phyloP scores from a whole-genome alignment of 2,888 invertebrate species.

The Drosophila rellima region DNA sequence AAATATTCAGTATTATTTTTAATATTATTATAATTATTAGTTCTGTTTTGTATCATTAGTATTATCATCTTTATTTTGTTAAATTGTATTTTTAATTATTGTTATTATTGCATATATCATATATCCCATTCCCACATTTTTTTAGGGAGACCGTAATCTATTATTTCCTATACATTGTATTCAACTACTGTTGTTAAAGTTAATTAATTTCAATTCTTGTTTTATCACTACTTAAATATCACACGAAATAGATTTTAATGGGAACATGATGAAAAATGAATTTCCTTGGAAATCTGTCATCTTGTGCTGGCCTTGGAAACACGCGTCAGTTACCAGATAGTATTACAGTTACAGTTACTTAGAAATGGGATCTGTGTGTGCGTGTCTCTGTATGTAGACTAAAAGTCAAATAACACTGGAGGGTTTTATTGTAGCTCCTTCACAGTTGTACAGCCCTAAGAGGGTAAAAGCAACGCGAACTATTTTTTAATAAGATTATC shows the following conservation, averaged over 20 bases:
- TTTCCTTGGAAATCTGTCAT: slow-evolving; percentile 12
- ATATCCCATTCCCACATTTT: no score
- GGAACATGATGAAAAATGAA: neutral
- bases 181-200: neutral
- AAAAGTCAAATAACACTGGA: slow-evolving; percentile 3
- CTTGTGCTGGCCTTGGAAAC: slow-evolving; percentile 15
- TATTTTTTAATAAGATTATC: slow-evolving; percentile 49
- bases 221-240: slow-evolving; percentile 1
- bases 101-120: neutral
- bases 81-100: neutral
- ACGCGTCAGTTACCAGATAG: slow-evolving; percentile 12
- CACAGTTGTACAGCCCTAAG: slow-evolving; percentile 12
- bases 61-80: no score
- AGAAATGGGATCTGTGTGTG: slow-evolving; percentile 11
- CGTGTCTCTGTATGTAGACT: neutral
- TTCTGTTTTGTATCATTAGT: neutral
- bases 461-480: slow-evolving; percentile 5
- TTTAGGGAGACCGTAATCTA: neutral
- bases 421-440: slow-evolving; percentile 3
- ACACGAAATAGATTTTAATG: slow-evolving; percentile 1
- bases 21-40: neutral
- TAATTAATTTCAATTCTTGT: neutral
- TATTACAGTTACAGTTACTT: slow-evolving; percentile 15
- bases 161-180: neutral
- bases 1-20: neutral